These are phyloP conservation scores for Hippocampus guttulatus DNA, from an alignment of 2,113 vertebrate genomes.

Conservation along the genomic window DNA sequence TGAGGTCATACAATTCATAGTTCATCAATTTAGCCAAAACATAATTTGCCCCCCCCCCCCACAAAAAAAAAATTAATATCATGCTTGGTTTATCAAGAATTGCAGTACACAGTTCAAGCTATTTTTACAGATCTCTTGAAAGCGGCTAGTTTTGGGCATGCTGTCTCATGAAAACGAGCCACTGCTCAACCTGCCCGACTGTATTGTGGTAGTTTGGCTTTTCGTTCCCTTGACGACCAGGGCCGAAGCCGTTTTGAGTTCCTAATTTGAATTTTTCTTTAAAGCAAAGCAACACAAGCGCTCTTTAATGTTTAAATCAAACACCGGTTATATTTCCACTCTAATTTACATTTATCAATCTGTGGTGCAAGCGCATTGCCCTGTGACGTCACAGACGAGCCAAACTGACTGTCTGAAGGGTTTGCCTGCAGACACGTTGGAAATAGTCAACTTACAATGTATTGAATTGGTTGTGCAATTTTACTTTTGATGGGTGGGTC, in stretches of 20 bases:
- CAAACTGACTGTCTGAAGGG: too few relatives aligned
- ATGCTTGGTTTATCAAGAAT: too few relatives aligned
- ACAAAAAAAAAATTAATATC: too few relatives aligned
- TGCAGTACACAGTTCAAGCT: background rate
- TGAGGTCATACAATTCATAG: background rate
- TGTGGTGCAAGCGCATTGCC: too few relatives aligned
- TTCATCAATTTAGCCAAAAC: background rate
- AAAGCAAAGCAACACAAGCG: background rate
- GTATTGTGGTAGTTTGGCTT: background rate
- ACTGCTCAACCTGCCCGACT: background rate
- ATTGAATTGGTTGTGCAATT: too few relatives aligned
- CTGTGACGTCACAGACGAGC: too few relatives aligned
- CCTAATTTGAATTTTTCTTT: background rate
- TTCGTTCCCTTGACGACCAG: background rate
- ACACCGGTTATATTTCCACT: background rate
- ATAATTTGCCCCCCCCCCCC: too few relatives aligned
- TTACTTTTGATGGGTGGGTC: background rate
- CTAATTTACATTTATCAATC: background rate
- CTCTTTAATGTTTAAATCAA: background rate
- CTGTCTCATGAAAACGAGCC: background rate
- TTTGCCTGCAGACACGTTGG: too few relatives aligned
- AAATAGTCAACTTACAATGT: too few relatives aligned
- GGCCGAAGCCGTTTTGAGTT: background rate
- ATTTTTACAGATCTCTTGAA: background rate
- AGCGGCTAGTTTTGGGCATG: background rate